Evolutionary conservation across 2,888 invertebrate genomes (phyloP).

Genomic region (Cryptocheilus praepositus): DNA sequence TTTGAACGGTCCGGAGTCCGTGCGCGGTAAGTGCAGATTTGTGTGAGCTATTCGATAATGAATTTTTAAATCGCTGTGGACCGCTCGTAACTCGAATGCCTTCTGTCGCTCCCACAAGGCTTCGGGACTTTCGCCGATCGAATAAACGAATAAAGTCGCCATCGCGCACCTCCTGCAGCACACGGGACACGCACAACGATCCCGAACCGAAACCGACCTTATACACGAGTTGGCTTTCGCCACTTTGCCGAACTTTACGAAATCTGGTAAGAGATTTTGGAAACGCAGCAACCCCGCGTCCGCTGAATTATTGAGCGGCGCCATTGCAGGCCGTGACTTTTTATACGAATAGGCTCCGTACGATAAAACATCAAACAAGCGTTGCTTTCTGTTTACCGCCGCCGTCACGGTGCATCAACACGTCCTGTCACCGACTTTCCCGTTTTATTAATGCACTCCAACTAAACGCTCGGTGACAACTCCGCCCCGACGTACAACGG

Average conservation of each 20-base stretch:
- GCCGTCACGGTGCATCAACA: background rate
- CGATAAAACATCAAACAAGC: conserved; percentile 2
- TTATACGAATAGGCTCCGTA: background rate
- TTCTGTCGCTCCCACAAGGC: conserved; percentile 53
- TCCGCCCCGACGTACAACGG: too few species aligned
- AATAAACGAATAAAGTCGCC: conserved; percentile 57
- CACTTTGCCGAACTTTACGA: too few species aligned
- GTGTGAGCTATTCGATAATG: conserved; percentile 63
- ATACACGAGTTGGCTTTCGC: too few species aligned
- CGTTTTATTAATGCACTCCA: too few species aligned
- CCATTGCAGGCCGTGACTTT: too few species aligned
- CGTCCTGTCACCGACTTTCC: too few species aligned
- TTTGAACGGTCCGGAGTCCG: conserved; percentile 35
- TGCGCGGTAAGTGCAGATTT: conserved; percentile 62
- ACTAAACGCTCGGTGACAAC: too few species aligned
- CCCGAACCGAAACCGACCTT: too few species aligned
- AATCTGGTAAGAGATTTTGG: too few species aligned
- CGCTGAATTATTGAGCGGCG: too few species aligned
- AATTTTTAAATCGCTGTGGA: conserved; percentile 63
- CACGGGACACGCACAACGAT: conserved; percentile 4
- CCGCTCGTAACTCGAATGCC: conserved; percentile 59
- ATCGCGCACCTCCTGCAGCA: conserved; percentile 37
- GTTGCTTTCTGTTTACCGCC: background rate
- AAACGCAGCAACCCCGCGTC: too few species aligned
- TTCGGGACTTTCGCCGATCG: conserved; percentile 56